A percentile compares a stretch with the other conserved stretches of the same genome.
Conservation (phyloP, 2,113 vertebrate species). For the Brachyistius frenatus region DNA sequence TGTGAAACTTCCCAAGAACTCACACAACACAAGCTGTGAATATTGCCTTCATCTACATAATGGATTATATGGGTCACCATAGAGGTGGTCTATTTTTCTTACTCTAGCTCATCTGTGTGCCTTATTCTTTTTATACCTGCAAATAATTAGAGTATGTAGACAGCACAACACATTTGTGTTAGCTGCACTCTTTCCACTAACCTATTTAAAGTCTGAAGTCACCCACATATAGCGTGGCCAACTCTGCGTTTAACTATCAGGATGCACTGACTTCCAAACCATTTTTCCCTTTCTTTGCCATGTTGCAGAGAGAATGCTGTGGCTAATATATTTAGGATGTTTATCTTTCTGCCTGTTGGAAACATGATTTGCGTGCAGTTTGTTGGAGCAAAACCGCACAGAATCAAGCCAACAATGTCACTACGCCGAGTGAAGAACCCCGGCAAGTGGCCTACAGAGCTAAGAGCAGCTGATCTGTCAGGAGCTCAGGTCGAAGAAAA, state of each 20-base stretch:
- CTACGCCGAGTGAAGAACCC: conserved; percentile 32
- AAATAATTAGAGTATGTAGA: conserved; percentile 80
- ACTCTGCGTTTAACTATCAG: conserved; percentile 39
- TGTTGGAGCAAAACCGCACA: conserved; percentile 48
- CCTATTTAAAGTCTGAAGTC: conserved; percentile 80
- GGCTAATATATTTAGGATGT: conserved; percentile 38
- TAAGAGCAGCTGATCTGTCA: conserved; percentile 27
- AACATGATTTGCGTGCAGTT: conserved; percentile 48
- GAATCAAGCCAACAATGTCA: conserved; percentile 56
- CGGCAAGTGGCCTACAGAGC: conserved; percentile 32
- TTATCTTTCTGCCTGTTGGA: conserved; percentile 47
- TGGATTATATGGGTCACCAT: conserved; percentile 83
- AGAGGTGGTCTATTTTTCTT: conserved; percentile 83
- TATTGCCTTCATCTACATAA: conserved; percentile 77
- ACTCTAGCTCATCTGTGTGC: conserved; percentile 74
- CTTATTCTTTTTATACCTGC: conserved; percentile 81
- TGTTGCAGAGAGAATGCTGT: conserved; percentile 9
- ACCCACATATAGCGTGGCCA: conserved; percentile 42
- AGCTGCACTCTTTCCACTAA: conserved; percentile 68
- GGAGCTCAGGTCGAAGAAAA: conserved; percentile 39
- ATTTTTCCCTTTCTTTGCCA: conserved; percentile 41
- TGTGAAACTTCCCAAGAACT: conserved; percentile 52
- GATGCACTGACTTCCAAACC: conserved; percentile 39
- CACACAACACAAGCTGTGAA: conserved; percentile 54
- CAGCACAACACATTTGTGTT: conserved; percentile 65